Base-by-base conservation (phyloP, 2,113 vertebrate genomes). In the Verasper variegatus region DNA sequence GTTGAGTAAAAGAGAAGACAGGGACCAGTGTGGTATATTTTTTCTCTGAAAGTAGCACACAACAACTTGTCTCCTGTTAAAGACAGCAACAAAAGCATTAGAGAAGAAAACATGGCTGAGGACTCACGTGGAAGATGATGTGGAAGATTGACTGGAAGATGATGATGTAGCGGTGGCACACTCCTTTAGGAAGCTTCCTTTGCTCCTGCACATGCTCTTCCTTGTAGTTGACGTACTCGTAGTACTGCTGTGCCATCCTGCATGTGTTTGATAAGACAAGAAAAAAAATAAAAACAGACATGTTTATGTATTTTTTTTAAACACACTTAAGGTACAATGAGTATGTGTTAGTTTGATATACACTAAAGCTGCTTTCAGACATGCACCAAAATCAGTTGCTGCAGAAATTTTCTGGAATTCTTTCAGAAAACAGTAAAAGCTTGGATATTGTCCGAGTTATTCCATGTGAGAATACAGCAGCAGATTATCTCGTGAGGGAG, bases 181-280 rank as follows among this genome's bases (percentile, higher is more conserved):
- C 95, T 0, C 96, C 96, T 0, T 95, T 96, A 0, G 96, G 96
- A 0, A 78, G 90, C 42, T 86, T 94, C 87, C 90, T 92, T 80
- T 94, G 96, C 45, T 96, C 94, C 90, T 95, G 96, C 35, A 96
- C 96, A 0, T 97, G 95, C 37, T 97, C 95, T 27, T 96, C 95
- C 69, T 94, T 97, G 79, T 97, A 99, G 92, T 98, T 95, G 11
- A 87, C 65, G 3, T 94, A 98, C 86, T 98, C 97, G 0, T 97
- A 97, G 89, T 97, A 99, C 86, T 98, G 97, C 92, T 99, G 98
- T 0, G 97, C 96, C 97, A 99, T 99, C 81, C 94, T 95, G 85
- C 54, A 45, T 4, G 59, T 13, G 37, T 49, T 27, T 21, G 52
- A 7, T 14, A 57, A 49, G 62, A 40, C 15, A 37, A 17, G 14